A percentile compares a stretch with the other conserved stretches of the same genome.
Conservation (phyloP, 2,888 invertebrate species). For the Drosophila tanythrix region DNA sequence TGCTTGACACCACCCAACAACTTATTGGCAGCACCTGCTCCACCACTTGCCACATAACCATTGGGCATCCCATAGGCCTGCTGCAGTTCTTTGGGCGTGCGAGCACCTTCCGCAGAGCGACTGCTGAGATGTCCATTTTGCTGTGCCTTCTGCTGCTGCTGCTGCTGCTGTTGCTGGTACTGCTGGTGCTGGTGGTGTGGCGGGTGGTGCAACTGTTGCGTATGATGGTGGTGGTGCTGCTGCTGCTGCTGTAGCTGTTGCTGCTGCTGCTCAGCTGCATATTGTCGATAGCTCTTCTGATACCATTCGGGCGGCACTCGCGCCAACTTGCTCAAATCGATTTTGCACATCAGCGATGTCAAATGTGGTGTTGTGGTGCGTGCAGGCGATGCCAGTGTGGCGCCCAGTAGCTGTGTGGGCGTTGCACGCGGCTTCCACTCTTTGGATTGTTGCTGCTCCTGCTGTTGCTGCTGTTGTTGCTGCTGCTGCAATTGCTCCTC, state of each 20-base stretch:
- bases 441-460: slow-evolving; percentile 48
- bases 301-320: slow-evolving; percentile 81
- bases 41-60: slow-evolving; percentile 44
- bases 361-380: slow-evolving; percentile 66
- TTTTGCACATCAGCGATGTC: slow-evolving; percentile 82
- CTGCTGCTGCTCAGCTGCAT: slow-evolving; percentile 52
- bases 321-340: slow-evolving; percentile 81
- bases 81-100: slow-evolving; percentile 71
- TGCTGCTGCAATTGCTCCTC: slow-evolving; percentile 85
- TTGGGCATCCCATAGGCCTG: slow-evolving; percentile 47
- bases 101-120: slow-evolving; percentile 67
- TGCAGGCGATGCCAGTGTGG: slow-evolving; percentile 59
- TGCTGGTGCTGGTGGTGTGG: slow-evolving; percentile 52
- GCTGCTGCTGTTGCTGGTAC: slow-evolving; percentile 47
- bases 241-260: slow-evolving; percentile 58
- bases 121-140: slow-evolving; percentile 76
- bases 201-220: slow-evolving; percentile 52
- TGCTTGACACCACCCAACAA: slow-evolving; percentile 72
- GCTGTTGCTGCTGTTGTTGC: slow-evolving; percentile 31
- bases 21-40: slow-evolving; percentile 5
- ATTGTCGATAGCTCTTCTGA: slow-evolving; percentile 74
- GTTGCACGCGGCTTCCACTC: slow-evolving; percentile 69
- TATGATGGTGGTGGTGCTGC: slow-evolving; percentile 59
- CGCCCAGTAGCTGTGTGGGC: slow-evolving; percentile 72
- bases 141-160: slow-evolving; percentile 50